Evolutionary conservation across 2,797 vertebrate species (phyloP), one percentile per base, ranked within the genome.

Genomic region (Sebastiscus albofasciatus): DNA sequence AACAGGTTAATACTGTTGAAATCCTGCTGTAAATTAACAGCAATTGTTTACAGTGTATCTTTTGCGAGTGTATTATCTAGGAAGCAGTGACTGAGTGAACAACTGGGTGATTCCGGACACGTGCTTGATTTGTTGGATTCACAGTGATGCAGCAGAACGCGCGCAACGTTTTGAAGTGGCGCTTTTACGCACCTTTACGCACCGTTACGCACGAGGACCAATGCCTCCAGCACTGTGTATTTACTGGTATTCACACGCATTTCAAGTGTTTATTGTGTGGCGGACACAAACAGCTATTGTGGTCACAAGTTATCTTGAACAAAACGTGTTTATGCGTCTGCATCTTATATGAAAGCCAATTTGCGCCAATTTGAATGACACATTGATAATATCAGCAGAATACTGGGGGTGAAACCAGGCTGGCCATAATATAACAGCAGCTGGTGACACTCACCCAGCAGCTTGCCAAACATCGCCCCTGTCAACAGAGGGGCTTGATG

Each of bases 101-200:
- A 29, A 2, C 12, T 1, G 3, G 29, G 2, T 46, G 42, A 52
- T 33, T 42, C 8, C 20, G 3, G 8, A 20, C 39, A 20, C 3
- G 7, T 7, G 3, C 5, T 31, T 52, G 8, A 27, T 56, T 61
- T 3, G 1, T 13, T 79, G 49, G 8, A 49, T 6, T 60, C n/a
- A 20, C 36, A 8, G 14, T 26, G 13, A 66, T 4, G 14, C 62
- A 6, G 20, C 5, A 36, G 4, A 24, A 13, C 10, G 22, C 16
- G 1, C 34, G 11, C 1, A 11, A 27, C 6, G 14, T 39, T 52
- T 26, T 42, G 18, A 13, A 60, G 29, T 2, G 12, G 39, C 29
- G 27, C 56, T 3, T 49, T 80, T 81, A 83, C 83, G 75, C 83
- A 61, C 36, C 1, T 36, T 80, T 81, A 83, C 83, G 75, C 83